Conservation (phyloP, 2,888 invertebrate genomes). For the Eristalis tenax region DNA sequence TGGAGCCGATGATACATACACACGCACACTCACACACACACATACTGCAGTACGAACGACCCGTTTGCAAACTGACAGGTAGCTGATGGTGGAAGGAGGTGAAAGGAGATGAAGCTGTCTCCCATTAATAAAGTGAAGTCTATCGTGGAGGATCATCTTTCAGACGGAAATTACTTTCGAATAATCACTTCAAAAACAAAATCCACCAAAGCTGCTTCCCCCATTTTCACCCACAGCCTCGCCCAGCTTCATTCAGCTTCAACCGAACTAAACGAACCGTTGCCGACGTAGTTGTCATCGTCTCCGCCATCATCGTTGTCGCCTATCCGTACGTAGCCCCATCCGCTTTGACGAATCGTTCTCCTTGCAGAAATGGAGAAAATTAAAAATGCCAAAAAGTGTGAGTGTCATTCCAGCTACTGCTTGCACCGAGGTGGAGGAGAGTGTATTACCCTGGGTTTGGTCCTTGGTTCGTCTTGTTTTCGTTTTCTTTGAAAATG, state of each 20-base stretch:
- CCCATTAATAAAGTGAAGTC: slow-evolving; percentile 71
- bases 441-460: slow-evolving; percentile 51
- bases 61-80: neutral
- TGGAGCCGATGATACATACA: neutral
- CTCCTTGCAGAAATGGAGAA: slow-evolving; percentile 49
- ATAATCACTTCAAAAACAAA: slow-evolving; percentile 72
- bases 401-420: slow-evolving; percentile 49
- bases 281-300: neutral
- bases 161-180: slow-evolving; percentile 72
- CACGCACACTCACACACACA: too few species aligned
- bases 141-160: slow-evolving; percentile 69
- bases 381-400: slow-evolving; percentile 61
- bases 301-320: slow-evolving; percentile 10
- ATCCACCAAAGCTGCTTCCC: slow-evolving; percentile 64
- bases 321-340: neutral
- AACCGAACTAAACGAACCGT: neutral
- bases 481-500: slow-evolving; percentile 10
- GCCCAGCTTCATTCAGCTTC: neutral
- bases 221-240: neutral
- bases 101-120: slow-evolving; percentile 40
- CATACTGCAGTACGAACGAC: neutral
- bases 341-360: slow-evolving; percentile 5
- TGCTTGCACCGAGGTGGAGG: slow-evolving; percentile 31
- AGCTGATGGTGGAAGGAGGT: neutral
- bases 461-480: slow-evolving; percentile 19